Conservation (phyloP, 2,113 vertebrate species). For the Pangasianodon gigas region DNA sequence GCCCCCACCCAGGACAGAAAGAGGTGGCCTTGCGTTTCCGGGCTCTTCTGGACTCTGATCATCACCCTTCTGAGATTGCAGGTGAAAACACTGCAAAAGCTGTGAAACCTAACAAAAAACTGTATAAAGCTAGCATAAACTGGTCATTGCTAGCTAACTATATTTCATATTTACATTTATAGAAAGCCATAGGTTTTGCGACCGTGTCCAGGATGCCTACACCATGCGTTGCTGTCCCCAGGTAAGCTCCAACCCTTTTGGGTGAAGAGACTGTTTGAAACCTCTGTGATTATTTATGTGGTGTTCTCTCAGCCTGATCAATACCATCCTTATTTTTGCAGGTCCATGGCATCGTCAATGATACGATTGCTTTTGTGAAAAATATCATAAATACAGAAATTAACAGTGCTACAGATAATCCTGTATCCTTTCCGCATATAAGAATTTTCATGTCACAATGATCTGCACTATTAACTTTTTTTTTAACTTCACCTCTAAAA, state of each 20-base stretch:
- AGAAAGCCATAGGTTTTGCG: conserved; percentile 98
- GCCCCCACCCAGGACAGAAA: conserved; percentile 90
- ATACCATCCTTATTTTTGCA: conserved; percentile 57
- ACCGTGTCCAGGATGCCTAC: conserved; percentile 94
- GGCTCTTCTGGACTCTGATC: conserved; percentile 93
- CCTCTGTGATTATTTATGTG: not conserved
- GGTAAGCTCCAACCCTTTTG: conserved; percentile 70
- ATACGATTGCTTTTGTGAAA: conserved; percentile 94
- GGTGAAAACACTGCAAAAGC: conserved; percentile 68
- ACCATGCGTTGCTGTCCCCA: conserved; percentile 97
- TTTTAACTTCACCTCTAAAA: not conserved
- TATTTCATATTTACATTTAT: conserved; percentile 44
- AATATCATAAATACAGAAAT: conserved; percentile 93
- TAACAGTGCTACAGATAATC: conserved; percentile 97
- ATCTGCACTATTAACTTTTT: not conserved
- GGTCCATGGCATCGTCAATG: conserved; percentile 92
- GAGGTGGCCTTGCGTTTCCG: conserved; percentile 94
- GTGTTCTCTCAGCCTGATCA: not conserved
- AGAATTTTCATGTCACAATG: not conserved
- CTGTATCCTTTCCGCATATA: conserved; percentile 83
- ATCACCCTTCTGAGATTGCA: conserved; percentile 96
- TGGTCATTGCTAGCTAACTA: conserved; percentile 11
- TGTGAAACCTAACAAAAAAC: not conserved
- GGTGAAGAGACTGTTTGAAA: not conserved
- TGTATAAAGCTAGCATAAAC: not conserved